phyloP scores from a whole-genome alignment of 2,113 vertebrate species.

The Paraplagusia blochii region DNA sequence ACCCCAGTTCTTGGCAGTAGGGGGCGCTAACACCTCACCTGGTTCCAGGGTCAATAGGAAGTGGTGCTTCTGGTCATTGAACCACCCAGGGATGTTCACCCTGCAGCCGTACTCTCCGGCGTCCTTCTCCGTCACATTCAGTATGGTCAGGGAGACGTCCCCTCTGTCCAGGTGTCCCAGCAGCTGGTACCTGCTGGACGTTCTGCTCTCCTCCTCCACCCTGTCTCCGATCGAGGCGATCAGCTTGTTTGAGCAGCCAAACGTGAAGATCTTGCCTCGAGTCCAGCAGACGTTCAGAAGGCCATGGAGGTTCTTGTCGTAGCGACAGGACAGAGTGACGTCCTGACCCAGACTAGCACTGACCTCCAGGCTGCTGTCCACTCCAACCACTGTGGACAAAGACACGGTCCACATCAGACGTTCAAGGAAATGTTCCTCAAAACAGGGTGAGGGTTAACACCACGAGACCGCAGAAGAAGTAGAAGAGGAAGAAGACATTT shows the following conservation, averaged over 20 bases:
- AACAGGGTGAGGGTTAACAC: too few relatives aligned
- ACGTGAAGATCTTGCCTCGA: fast-evolving
- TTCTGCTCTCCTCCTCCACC: background rate
- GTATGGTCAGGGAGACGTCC: constrained; percentile 44
- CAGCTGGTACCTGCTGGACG: constrained; percentile 23
- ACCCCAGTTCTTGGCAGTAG: too few relatives aligned
- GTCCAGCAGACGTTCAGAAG: background rate
- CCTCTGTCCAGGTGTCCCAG: constrained; percentile 31
- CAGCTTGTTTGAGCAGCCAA: fast-evolving
- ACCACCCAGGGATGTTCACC: background rate
- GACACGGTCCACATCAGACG: background rate
- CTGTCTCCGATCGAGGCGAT: background rate
- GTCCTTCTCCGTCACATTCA: constrained; percentile 5
- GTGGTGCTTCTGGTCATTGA: constrained; percentile 19
- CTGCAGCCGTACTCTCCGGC: constrained; percentile 37
- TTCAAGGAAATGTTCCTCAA: too few relatives aligned
- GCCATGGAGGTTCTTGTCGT: fast-evolving
- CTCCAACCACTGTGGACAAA: constrained; percentile 25
- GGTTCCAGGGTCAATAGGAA: fast-evolving
- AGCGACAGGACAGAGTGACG: constrained; percentile 32
- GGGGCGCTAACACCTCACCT: constrained; percentile 27
- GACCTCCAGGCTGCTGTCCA: fast-evolving
- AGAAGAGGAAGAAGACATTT: too few relatives aligned
- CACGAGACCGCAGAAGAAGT: too few relatives aligned
- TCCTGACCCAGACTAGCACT: background rate